phyloP scores from a whole-genome alignment of 2,113 vertebrate genomes.

The Ptilonorhynchus violaceus region DNA sequence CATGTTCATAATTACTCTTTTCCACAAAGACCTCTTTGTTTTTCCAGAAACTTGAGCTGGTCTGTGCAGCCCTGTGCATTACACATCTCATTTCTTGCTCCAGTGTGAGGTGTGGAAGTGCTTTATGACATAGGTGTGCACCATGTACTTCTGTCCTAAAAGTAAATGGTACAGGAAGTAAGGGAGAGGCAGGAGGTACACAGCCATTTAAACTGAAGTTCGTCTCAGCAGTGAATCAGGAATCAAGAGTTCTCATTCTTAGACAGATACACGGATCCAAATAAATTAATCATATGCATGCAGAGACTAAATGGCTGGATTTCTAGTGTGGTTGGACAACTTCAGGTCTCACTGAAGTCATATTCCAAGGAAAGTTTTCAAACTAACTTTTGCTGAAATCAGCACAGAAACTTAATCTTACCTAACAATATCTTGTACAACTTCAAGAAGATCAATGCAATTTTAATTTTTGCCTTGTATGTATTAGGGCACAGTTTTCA shows the following conservation, averaged over 20 bases:
- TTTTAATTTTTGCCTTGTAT: neutral
- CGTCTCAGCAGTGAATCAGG: accelerated
- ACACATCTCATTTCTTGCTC: neutral
- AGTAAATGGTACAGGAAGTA: neutral
- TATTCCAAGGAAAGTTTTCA: neutral
- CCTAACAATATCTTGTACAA: neutral
- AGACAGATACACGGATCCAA: neutral
- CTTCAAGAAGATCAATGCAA: neutral
- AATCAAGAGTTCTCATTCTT: neutral
- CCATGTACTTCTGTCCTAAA: neutral
- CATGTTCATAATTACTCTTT: neutral
- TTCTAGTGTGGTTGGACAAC: neutral
- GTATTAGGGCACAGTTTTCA: neutral
- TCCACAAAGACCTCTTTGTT: neutral
- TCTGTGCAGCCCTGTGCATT: neutral
- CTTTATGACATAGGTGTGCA: neutral
- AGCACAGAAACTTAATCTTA: neutral
- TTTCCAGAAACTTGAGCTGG: neutral
- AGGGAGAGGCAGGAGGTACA: neutral
- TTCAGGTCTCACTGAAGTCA: neutral
- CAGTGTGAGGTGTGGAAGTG: neutral
- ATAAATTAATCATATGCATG: neutral
- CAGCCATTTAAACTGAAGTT: neutral
- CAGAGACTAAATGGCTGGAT: neutral
- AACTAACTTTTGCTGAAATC: neutral